These are phyloP conservation scores for Bibio marci DNA, from an alignment of 2,888 invertebrate genomes.

Conservation along the genomic window DNA sequence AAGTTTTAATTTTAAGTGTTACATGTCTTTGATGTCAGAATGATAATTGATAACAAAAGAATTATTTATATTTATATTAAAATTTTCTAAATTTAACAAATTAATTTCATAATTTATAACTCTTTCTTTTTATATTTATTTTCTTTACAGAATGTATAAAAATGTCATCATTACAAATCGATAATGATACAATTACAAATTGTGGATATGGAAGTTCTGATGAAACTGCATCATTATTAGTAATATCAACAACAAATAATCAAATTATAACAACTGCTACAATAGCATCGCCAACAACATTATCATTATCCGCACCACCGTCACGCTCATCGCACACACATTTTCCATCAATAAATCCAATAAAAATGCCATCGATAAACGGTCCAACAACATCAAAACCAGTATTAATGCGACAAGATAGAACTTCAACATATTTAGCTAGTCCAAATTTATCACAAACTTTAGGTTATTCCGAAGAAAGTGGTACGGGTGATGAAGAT, in stretches of 20 bases:
- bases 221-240: slow-evolving; percentile 65
- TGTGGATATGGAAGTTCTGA: slow-evolving; percentile 59
- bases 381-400: slow-evolving; percentile 42
- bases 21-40: no score
- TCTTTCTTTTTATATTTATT: no score
- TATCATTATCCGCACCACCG: slow-evolving; percentile 10
- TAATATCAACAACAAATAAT: slow-evolving; percentile 28
- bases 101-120: no score
- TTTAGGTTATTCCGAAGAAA: slow-evolving; percentile 64
- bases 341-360: slow-evolving; percentile 17
- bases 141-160: no score
- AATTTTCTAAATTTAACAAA: no score
- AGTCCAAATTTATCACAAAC: slow-evolving; percentile 52
- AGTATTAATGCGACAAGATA: slow-evolving; percentile 70
- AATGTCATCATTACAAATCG: slow-evolving; percentile 28
- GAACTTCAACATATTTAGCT: slow-evolving; percentile 58
- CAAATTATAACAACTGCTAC: slow-evolving; percentile 23
- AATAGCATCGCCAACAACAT: no score
- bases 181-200: slow-evolving; percentile 39
- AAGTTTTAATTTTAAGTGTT: no score
- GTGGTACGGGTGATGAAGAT: slow-evolving; percentile 41
- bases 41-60: no score
- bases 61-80: no score
- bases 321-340: slow-evolving; percentile 24
- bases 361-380: slow-evolving; percentile 23